Evolutionary conservation across 92 coral and sea anemone species (phyloP).

Genomic region (Micromussa lordhowensis): DNA sequence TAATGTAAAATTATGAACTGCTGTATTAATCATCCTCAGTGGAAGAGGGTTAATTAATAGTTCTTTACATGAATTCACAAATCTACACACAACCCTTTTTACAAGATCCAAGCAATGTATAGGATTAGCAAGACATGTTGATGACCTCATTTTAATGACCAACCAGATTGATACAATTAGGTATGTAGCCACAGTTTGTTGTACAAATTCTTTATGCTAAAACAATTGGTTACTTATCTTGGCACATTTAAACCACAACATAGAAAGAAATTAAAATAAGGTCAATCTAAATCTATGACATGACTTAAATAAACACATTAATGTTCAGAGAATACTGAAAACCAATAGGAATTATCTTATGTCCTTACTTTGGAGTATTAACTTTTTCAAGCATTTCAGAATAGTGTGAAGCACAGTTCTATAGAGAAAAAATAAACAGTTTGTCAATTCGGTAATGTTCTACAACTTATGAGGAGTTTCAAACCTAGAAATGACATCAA

Average conservation of each 20-base stretch:
- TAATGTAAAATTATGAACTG: not conserved
- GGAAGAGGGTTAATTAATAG: not conserved
- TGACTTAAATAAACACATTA: not conserved
- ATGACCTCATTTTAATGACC: too few species aligned
- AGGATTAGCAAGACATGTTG: not conserved
- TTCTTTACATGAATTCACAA: not conserved
- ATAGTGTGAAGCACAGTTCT: constrained; percentile 97
- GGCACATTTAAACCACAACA: not conserved
- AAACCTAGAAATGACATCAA: too few species aligned
- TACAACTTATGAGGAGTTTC: too few species aligned
- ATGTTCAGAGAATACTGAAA: not conserved
- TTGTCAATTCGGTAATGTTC: not conserved
- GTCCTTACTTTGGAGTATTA: constrained; percentile 90
- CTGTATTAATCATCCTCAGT: not conserved
- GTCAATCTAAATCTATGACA: not conserved
- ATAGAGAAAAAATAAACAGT: not conserved
- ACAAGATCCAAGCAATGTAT: not conserved
- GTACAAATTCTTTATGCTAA: too few species aligned
- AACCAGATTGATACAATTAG: too few species aligned
- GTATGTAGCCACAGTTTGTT: too few species aligned
- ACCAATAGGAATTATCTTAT: not conserved
- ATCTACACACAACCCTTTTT: not conserved
- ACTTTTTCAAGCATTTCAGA: constrained; percentile 98
- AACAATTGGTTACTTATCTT: not conserved
- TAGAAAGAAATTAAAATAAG: not conserved